phyloP scores from a whole-genome alignment of 2,113 vertebrate species.

The Ivindomyrus marchei region DNA sequence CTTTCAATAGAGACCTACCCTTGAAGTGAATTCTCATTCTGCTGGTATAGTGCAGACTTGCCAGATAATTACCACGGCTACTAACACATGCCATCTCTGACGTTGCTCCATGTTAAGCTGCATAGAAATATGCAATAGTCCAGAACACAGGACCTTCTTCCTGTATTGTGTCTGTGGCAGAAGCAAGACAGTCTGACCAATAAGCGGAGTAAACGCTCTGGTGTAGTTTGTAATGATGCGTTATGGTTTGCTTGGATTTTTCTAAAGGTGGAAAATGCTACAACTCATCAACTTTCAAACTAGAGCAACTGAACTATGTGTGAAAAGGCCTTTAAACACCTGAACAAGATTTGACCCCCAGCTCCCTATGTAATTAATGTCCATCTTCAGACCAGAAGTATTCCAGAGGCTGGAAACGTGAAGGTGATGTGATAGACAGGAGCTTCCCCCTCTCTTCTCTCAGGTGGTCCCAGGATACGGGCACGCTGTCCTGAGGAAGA shows the following conservation, averaged over 20 bases:
- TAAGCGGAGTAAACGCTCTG: not conserved
- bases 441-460: too few relatives aligned
- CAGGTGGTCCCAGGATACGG: constrained; percentile 93
- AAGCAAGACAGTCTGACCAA: not conserved
- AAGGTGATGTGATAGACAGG: not conserved
- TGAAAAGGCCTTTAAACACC: not conserved
- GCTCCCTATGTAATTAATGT: not conserved
- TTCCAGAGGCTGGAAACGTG: not conserved
- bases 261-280: too few relatives aligned
- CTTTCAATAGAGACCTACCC: too few relatives aligned
- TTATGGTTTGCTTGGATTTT: too few relatives aligned
- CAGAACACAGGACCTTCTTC: not conserved
- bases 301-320: not conserved
- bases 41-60: not conserved
- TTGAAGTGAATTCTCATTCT: not conserved
- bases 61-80: not conserved
- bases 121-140: not conserved
- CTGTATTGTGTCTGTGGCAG: not conserved
- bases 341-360: not conserved
- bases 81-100: not conserved
- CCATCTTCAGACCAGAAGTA: not conserved
- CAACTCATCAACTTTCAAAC: not conserved
- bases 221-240: not conserved
- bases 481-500: constrained; percentile 88
- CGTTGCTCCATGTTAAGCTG: not conserved